phyloP scores from a whole-genome alignment of 2,888 invertebrate genomes.

The Cephonodes hylas region DNA sequence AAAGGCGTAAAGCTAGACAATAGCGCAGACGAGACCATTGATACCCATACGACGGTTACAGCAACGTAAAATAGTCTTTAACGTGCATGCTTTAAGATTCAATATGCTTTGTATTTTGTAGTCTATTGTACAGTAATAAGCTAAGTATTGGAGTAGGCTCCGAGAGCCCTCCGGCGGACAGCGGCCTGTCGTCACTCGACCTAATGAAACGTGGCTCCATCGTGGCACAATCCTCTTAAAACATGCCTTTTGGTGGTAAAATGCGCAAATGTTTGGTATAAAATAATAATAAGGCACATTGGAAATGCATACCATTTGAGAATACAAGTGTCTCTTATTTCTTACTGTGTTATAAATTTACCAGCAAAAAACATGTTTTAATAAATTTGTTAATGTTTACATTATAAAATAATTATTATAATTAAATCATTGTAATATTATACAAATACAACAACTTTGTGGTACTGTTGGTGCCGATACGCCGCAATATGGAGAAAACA shows the following conservation, averaged over 20 bases:
- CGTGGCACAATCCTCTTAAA: conserved; percentile 31
- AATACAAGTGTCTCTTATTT: too few relatives aligned
- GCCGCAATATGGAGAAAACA: too few relatives aligned
- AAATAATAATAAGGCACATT: too few relatives aligned
- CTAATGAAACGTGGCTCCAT: conserved; percentile 56
- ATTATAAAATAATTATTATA: too few relatives aligned
- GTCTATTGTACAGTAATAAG: conserved; percentile 44
- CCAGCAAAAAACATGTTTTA: too few relatives aligned
- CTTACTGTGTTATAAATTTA: too few relatives aligned
- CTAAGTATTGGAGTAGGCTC: conserved; percentile 51
- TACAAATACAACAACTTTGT: too few relatives aligned
- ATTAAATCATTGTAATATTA: too few relatives aligned
- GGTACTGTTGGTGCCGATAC: too few relatives aligned
- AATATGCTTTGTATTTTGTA: conserved; percentile 30
- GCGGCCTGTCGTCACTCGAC: conserved; percentile 60
- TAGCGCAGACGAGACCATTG: conserved; percentile 47
- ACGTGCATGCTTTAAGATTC: conserved; percentile 24
- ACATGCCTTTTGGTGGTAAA: conserved; percentile 27
- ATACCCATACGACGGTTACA: conserved; percentile 23
- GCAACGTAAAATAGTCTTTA: conserved; percentile 25
- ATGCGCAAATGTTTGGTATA: conserved; percentile 8
- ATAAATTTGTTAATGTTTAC: too few relatives aligned
- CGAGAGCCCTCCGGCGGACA: conserved; percentile 59
- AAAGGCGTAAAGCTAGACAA: conserved; percentile 48
- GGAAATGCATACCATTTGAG: too few relatives aligned